Evolutionary conservation across 2,888 invertebrate species (phyloP).

Genomic region (Syrphus vitripennis): DNA sequence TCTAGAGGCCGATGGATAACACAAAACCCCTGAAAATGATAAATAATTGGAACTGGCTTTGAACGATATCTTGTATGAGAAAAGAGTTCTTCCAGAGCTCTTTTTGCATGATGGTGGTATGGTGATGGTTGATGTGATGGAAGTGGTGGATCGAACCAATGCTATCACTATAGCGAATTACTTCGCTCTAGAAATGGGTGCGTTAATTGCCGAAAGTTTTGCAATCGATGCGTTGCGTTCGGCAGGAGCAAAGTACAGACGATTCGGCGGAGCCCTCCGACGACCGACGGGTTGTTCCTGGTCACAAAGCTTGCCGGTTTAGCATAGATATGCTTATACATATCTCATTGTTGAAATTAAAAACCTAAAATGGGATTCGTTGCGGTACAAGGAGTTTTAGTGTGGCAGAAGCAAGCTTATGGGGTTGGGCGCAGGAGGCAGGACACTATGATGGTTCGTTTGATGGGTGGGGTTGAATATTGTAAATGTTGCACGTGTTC

Average conservation of each 20-base stretch:
- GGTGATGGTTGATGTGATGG: not conserved
- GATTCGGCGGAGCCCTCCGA: too few species aligned
- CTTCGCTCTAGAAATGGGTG: constrained; percentile 26
- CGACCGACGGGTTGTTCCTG: not conserved
- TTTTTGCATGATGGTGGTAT: not conserved
- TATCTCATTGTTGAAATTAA: constrained; percentile 64
- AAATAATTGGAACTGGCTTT: constrained; percentile 46
- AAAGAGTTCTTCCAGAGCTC: constrained; percentile 38
- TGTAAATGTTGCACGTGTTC: constrained; percentile 65
- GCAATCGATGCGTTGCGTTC: constrained; percentile 25
- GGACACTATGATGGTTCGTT: not conserved
- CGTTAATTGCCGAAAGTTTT: constrained; percentile 63
- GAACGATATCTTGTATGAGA: constrained; percentile 2
- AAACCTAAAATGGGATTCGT: constrained; percentile 67
- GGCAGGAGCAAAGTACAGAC: not conserved
- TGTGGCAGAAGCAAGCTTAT: constrained; percentile 5
- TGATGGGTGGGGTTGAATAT: constrained; percentile 13
- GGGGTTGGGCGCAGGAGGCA: not conserved
- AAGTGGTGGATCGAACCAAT: not conserved
- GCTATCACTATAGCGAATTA: constrained; percentile 4
- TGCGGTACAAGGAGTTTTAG: constrained; percentile 59
- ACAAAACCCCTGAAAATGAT: constrained; percentile 44
- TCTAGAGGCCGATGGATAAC: constrained; percentile 15
- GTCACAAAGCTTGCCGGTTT: constrained; percentile 23
- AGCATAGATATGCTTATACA: not conserved